Evolutionary conservation across 2,888 invertebrate species (phyloP).

Genomic region (Allolobophora icterica): DNA sequence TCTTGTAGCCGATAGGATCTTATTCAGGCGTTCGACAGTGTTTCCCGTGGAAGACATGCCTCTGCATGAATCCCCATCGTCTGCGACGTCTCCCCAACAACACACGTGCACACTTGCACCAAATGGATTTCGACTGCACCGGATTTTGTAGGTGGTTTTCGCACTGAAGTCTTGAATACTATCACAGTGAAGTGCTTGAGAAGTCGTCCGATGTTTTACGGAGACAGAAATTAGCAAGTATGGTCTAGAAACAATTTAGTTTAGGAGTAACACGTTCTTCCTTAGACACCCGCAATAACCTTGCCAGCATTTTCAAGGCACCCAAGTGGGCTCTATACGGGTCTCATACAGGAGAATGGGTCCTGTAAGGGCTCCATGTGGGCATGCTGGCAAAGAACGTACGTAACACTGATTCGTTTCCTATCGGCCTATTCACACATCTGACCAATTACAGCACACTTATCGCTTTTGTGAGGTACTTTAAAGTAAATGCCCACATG

Average conservation of each 20-base stretch:
- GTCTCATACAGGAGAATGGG: too few species aligned
- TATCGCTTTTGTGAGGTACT: too few species aligned
- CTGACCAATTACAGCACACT: not conserved
- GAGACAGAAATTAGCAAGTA: not conserved
- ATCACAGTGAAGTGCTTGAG: not conserved
- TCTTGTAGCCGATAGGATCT: too few species aligned
- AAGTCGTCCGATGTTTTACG: not conserved
- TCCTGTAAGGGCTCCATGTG: too few species aligned
- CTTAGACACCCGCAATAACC: not conserved
- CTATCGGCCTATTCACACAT: not conserved
- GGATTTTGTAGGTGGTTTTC: not conserved
- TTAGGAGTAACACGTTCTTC: not conserved
- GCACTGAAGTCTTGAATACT: not conserved
- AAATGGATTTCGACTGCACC: not conserved
- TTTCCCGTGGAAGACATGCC: not conserved
- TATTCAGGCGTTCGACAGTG: not conserved
- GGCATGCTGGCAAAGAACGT: not conserved
- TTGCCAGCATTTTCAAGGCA: too few species aligned
- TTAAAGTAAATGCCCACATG: too few species aligned
- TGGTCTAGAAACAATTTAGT: not conserved
- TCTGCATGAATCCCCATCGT: not conserved
- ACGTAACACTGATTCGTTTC: not conserved
- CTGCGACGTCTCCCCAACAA: not conserved
- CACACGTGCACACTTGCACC: not conserved
- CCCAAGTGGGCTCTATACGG: too few species aligned